A percentile compares a stretch with the other conserved stretches of the same genome.
phyloP scores from a whole-genome alignment of 1,140 invertebrate genomes.

The Hestina assimilis region DNA sequence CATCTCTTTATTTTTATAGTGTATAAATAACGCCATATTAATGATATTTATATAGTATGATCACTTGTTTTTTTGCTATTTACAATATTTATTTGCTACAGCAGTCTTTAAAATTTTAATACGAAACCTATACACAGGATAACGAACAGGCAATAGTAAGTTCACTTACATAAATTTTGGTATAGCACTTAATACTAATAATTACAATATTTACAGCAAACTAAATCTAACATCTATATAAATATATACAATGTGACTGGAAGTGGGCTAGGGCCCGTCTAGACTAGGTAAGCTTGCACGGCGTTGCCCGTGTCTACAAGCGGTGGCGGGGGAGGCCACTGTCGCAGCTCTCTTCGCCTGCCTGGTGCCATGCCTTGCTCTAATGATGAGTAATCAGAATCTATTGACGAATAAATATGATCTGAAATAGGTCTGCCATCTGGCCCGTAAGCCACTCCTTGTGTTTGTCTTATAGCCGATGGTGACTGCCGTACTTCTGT shows the following conservation, averaged over 20 bases:
- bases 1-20: conserved; percentile 69
- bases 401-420: conserved; percentile 92
- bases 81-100: conserved; percentile 76
- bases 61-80: conserved; percentile 75
- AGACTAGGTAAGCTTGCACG: conserved; percentile 77
- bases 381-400: conserved; percentile 85
- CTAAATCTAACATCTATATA: conserved; percentile 46
- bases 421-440: conserved; percentile 86
- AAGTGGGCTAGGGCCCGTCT: conserved; percentile 57
- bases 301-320: conserved; percentile 65
- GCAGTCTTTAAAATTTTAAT: conserved; percentile 77
- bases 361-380: conserved; percentile 74
- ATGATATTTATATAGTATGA: conserved; percentile 72
- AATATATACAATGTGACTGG: conserved; percentile 74
- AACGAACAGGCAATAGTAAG: conserved; percentile 75
- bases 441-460: conserved; percentile 65
- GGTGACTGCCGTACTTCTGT: conserved; percentile 69
- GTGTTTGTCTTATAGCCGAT: conserved; percentile 73
- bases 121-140: conserved; percentile 74
- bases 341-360: conserved; percentile 64
- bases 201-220: conserved; percentile 74
- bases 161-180: conserved; percentile 75
- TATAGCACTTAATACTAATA: conserved; percentile 75
- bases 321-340: conserved; percentile 68
- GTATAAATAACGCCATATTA: conserved; percentile 76